These are phyloP conservation scores for Lytechinus pictus DNA, from an alignment of 35 echinoderm and acorn worm species.

Conservation along the genomic window DNA sequence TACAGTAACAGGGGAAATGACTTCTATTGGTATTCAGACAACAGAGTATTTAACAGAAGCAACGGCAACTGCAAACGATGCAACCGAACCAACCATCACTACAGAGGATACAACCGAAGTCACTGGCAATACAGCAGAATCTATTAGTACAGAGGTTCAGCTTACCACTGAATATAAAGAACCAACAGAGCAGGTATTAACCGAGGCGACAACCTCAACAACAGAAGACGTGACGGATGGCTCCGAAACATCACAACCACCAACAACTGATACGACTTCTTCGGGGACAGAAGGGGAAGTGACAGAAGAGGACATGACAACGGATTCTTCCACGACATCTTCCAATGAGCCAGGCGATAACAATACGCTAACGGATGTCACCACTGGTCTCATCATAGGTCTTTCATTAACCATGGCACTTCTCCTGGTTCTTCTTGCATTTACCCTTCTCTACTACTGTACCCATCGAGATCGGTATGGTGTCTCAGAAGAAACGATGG, in stretches of 20 bases:
- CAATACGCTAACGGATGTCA: neutral
- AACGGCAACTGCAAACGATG: neutral
- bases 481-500: neutral
- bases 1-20: neutral
- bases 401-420: neutral
- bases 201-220: neutral
- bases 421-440: neutral
- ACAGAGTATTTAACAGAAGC: constrained; percentile 5
- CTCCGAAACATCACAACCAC: neutral
- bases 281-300: neutral
- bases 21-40: neutral
- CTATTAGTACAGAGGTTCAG: neutral
- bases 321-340: neutral
- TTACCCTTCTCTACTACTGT: neutral
- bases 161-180: neutral
- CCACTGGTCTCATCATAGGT: constrained; percentile 37
- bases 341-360: neutral
- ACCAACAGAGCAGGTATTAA: neutral
- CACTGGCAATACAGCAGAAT: neutral
- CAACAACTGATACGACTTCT: neutral
- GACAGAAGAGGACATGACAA: neutral
- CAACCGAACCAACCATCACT: neutral
- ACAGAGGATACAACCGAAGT: neutral
- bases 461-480: constrained; percentile 13
- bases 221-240: neutral